Base-by-base conservation (phyloP, 2,113 vertebrate genomes). In the Scomber scombrus region DNA sequence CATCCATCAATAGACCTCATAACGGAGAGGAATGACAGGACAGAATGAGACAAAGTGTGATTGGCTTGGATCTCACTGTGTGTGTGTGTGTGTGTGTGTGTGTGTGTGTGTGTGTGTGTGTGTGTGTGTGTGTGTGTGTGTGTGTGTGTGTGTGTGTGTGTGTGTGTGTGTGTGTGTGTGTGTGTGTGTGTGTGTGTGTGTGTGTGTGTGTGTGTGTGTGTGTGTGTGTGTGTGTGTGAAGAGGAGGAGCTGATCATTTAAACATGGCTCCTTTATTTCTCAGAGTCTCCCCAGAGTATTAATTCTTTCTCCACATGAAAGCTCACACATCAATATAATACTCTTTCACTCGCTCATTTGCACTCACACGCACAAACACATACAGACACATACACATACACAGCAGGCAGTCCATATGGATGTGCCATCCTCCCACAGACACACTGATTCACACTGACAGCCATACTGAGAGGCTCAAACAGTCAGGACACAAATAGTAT, bases 401-500 rank as follows among this genome's bases (percentile, higher is more conserved):
- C 73, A 84, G 82, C 75, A 66, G 80, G 86, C 49, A 43, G 75
- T 86, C 85, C 88, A 90, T 90, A 91, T 90, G 91, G 84, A 85
- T 75, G 80, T 73, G 81, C 71, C 68, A 54, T 88, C 84, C 75
- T 88, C 88, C 89, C 81, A 85, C 76, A 82, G 73, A 82, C 76
- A 78, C 87, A 75, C 63, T 87, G 86, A 88, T 91, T 86, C 40
- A 51, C 78, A 72, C 74, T 86, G 85, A 91, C 90, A 91, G 78
- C 73, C 86, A 67, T 69, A 77, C 75, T 61, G 71, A 86, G 82
- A 68, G 61, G 83, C 84, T 80, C 77, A 75, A 75, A 50, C 75
- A 23, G 61, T 78, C 72, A 64, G 71, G 79, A 89, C 91, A 80
- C 78, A 90, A 93, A 93, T 90, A 91, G 89, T 78, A 85, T 82